phyloP scores from a whole-genome alignment of 2,797 vertebrate species.

The Knipowitschia caucasica region DNA sequence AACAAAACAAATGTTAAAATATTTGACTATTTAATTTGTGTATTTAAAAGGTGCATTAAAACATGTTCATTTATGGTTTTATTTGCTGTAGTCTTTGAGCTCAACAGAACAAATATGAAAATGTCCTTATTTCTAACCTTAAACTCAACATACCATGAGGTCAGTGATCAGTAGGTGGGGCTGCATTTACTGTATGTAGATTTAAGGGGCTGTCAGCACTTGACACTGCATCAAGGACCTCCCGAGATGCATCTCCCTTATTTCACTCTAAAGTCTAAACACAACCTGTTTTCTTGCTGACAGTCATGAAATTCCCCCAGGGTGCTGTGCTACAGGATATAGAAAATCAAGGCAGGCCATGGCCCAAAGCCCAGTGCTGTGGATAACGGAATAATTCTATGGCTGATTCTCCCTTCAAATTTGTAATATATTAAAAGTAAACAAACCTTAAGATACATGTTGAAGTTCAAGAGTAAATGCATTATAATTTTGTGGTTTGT shows the following conservation, averaged over 20 bases:
- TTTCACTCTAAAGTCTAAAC: constrained; percentile 61
- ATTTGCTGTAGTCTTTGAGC: not conserved
- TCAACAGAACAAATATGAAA: too few relatives aligned
- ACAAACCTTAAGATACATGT: too few relatives aligned
- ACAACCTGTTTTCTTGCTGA: constrained; percentile 58
- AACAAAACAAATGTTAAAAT: constrained; percentile 8
- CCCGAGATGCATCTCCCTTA: constrained; percentile 49
- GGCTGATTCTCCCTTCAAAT: constrained; percentile 55
- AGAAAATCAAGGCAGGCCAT: constrained; percentile 40
- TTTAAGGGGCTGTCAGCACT: constrained; percentile 27
- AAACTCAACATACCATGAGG: constrained; percentile 19
- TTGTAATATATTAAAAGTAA: too few relatives aligned
- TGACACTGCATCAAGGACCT: constrained; percentile 20
- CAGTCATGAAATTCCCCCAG: constrained; percentile 50
- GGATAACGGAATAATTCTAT: constrained; percentile 21
- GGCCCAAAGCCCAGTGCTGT: constrained; percentile 33
- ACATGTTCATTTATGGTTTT: not conserved
- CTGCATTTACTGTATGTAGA: constrained; percentile 6
- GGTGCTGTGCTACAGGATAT: constrained; percentile 54
- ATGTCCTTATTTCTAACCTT: constrained; percentile 36
- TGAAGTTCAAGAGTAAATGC: too few relatives aligned
- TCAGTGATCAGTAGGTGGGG: constrained; percentile 9
- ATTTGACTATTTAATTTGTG: not conserved
- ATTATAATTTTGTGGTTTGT: too few relatives aligned
- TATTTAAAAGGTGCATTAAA: too few relatives aligned